A percentile compares a stretch with the other conserved stretches of the same genome.
Conservation (phyloP, 2,797 vertebrate genomes). For the Avahi laniger region DNA sequence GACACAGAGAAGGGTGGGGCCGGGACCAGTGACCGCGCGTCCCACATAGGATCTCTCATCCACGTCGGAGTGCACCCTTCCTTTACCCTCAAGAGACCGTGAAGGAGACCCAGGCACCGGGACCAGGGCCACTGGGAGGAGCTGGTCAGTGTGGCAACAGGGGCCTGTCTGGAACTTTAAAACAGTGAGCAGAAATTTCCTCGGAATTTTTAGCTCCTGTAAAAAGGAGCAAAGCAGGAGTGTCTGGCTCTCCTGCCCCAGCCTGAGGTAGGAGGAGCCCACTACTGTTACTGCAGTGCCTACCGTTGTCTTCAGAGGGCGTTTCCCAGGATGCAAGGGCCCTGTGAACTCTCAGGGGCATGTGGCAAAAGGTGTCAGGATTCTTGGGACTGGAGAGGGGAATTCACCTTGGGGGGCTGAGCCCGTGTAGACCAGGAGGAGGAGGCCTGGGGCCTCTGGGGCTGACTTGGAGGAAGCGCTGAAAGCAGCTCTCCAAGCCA, state of each 20-base stretch:
- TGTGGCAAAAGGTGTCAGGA: background rate
- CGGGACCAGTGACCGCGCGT: accelerated
- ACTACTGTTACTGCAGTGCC: background rate
- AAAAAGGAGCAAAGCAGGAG: background rate
- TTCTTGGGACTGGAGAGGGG: background rate
- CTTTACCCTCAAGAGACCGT: background rate
- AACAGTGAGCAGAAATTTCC: background rate
- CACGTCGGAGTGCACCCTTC: background rate
- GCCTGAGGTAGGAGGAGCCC: too few relatives aligned
- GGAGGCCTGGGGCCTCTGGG: background rate
- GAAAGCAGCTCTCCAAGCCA: background rate
- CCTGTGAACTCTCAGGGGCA: background rate
- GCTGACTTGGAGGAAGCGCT: background rate
- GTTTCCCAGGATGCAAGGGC: background rate
- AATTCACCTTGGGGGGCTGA: background rate
- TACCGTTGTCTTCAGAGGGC: background rate
- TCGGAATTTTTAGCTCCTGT: background rate
- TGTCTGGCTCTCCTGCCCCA: too few relatives aligned
- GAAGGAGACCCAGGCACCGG: background rate
- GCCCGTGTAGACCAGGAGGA: background rate
- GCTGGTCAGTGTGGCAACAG: too few relatives aligned
- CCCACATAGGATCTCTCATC: accelerated
- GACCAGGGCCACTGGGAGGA: background rate
- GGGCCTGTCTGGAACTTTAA: background rate
- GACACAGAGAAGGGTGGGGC: background rate